Percentiles rank a stretch among this genome's conserved stretches.
Conservation (phyloP, 2,888 invertebrate genomes). For the Brenthis hecate region DNA sequence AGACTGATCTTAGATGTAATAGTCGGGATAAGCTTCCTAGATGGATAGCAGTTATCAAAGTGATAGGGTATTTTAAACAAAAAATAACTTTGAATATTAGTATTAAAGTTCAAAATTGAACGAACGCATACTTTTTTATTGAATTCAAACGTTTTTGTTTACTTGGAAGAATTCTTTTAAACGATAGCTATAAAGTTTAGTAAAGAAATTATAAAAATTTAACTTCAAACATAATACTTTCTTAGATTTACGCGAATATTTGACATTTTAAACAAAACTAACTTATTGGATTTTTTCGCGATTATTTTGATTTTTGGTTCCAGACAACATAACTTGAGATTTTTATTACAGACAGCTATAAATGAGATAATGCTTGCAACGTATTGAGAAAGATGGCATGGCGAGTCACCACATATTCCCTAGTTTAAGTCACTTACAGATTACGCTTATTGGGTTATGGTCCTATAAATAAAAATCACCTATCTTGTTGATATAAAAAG, state of each 20-base stretch:
- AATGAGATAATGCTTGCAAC: no score
- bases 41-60: conserved; percentile 34
- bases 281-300: no score
- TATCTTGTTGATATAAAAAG: no score
- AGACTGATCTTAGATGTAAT: conserved; percentile 37
- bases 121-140: not conserved
- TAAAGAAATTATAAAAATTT: not conserved
- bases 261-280: no score
- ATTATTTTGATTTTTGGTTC: no score
- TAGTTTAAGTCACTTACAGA: no score
- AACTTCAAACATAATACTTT: not conserved
- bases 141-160: conserved; percentile 27
- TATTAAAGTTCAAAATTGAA: not conserved
- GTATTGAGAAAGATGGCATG: no score
- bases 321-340: not conserved
- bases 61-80: conserved; percentile 4
- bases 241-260: no score
- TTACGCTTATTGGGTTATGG: no score
- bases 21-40: conserved; percentile 37
- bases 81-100: conserved; percentile 3
- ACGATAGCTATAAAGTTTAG: conserved; percentile 7
- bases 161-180: conserved; percentile 23
- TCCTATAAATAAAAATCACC: no score
- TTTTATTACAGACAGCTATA: no score
- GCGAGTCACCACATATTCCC: no score